These are phyloP conservation scores for Hipposideros armiger DNA, from an alignment of 2,113 vertebrate species.

Conservation along the genomic window DNA sequence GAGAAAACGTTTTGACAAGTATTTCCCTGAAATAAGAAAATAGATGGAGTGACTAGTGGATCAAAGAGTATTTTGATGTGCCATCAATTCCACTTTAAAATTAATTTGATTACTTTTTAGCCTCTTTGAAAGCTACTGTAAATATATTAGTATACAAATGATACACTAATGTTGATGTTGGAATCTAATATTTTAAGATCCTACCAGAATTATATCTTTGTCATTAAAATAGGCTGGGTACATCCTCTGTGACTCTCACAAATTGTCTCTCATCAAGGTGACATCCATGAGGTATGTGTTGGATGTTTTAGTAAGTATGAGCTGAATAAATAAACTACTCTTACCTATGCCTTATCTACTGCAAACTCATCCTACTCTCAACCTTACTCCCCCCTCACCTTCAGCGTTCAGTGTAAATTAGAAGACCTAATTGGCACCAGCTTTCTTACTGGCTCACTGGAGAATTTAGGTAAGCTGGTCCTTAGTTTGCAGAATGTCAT, in stretches of 20 bases:
- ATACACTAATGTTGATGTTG: background rate
- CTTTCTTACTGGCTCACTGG: background rate
- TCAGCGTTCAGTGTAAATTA: background rate
- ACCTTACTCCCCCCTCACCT: rapidly evolving
- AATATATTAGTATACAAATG: background rate
- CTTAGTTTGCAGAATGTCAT: background rate
- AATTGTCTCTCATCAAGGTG: background rate
- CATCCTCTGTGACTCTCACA: background rate
- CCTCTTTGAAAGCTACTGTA: background rate
- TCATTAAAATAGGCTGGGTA: background rate
- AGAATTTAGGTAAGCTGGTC: background rate
- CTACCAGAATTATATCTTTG: background rate
- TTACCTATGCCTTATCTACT: background rate
- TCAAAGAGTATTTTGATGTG: background rate
- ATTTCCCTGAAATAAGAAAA: background rate
- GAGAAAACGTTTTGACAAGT: background rate
- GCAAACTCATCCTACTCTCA: background rate
- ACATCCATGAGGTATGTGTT: background rate
- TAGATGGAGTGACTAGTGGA: background rate
- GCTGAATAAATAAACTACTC: background rate
- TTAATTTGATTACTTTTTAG: background rate
- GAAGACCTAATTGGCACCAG: background rate
- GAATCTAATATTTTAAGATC: background rate
- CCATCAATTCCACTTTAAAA: background rate
- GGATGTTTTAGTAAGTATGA: background rate